phyloP scores from a whole-genome alignment of 1,140 invertebrate species.

The Plectus sambesii region DNA sequence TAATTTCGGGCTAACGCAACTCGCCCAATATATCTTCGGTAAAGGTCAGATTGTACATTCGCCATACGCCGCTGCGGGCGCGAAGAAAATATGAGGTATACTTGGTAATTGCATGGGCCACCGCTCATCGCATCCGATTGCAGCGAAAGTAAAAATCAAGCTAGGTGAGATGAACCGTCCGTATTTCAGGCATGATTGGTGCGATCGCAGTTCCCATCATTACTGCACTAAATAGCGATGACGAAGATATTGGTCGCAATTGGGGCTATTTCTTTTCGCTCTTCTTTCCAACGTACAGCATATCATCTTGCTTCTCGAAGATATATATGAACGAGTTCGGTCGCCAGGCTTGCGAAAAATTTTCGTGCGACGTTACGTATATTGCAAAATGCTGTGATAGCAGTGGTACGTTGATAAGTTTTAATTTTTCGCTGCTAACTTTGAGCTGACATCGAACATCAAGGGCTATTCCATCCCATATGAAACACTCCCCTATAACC shows the following conservation, averaged over 20 bases:
- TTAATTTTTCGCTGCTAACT: no score
- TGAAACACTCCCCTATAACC: slow-evolving; percentile 3
- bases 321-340: slow-evolving; percentile 32
- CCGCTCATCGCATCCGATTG: no score
- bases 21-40: slow-evolving; percentile 7
- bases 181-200: slow-evolving; percentile 36
- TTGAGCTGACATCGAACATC: slow-evolving; percentile 9
- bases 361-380: slow-evolving; percentile 17
- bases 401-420: no score
- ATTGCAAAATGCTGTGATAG: slow-evolving; percentile 24
- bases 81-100: no score
- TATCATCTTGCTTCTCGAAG: slow-evolving; percentile 24
- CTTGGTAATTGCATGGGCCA: no score
- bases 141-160: no score
- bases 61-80: no score
- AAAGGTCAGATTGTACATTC: neutral
- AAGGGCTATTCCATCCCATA: neutral
- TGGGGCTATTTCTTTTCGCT: slow-evolving; percentile 30
- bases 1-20: no score
- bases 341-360: slow-evolving; percentile 18
- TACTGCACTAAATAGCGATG: slow-evolving; percentile 19
- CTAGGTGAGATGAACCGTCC: no score
- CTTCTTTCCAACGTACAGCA: slow-evolving; percentile 33
- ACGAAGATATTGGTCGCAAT: slow-evolving; percentile 14
- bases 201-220: slow-evolving; percentile 37